Evolutionary conservation across 1,140 invertebrate genomes (phyloP).

Genomic region (Pemphigus obesinymphae): DNA sequence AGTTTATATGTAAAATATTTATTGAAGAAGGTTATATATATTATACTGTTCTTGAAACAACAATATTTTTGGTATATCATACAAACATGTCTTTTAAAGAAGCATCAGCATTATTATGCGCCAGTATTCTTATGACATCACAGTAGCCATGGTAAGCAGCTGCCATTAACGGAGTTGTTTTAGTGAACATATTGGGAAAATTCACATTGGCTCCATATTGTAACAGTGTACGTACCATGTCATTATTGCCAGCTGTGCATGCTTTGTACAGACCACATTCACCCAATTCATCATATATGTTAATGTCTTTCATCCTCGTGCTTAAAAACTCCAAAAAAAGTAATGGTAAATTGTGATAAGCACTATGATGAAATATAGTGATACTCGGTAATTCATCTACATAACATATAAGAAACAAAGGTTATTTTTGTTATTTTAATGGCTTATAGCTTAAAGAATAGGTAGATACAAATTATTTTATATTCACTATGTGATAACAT

Average conservation of each 20-base stretch:
- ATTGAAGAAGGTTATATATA: not conserved
- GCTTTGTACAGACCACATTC: constrained; percentile 3
- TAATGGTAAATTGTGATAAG: constrained; percentile 16
- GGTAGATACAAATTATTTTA: too few species aligned
- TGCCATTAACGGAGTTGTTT: constrained; percentile 2
- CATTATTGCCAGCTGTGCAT: not conserved
- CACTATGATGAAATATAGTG: constrained; percentile 7
- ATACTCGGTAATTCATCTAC: not conserved
- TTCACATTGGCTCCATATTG: constrained; percentile 5
- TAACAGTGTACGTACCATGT: not conserved
- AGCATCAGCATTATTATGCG: not conserved
- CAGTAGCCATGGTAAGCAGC: not conserved
- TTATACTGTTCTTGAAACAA: not conserved
- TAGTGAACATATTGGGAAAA: constrained; percentile 4
- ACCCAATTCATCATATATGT: not conserved
- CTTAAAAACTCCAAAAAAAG: not conserved
- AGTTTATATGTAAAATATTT: not conserved
- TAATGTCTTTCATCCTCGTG: constrained; percentile 5
- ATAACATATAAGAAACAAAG: not conserved
- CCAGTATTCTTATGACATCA: constrained; percentile 24
- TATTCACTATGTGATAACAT: too few species aligned
- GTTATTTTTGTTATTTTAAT: too few species aligned
- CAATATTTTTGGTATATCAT: not conserved
- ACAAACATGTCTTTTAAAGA: constrained; percentile 1
- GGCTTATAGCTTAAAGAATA: too few species aligned